phyloP scores from a whole-genome alignment of 2,113 vertebrate genomes.

The Sphyrna mokarran region DNA sequence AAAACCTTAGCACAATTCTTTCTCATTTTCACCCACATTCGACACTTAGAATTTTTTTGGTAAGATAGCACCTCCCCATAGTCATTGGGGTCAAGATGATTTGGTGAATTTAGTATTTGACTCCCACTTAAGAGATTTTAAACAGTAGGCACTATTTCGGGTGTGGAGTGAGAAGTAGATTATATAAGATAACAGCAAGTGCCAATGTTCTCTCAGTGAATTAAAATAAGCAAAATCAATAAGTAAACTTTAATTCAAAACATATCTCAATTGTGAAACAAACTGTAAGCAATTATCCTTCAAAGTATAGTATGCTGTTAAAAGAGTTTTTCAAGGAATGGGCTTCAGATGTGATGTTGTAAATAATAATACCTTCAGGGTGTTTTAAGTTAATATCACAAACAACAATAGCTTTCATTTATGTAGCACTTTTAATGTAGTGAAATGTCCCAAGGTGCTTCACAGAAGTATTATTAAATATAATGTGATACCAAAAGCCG shows the following conservation, averaged over 20 bases:
- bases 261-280: not conserved
- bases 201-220: not conserved
- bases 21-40: too few species aligned
- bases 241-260: not conserved
- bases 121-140: not conserved
- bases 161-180: not conserved
- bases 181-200: not conserved
- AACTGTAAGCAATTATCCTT: not conserved
- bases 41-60: too few species aligned
- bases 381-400: not conserved
- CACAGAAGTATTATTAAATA: not conserved
- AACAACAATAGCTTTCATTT: not conserved
- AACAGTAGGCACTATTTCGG: not conserved
- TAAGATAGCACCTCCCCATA: not conserved
- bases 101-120: slow-evolving; percentile 8
- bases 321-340: not conserved
- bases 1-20: too few species aligned
- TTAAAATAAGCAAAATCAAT: slow-evolving; percentile 2
- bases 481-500: not conserved
- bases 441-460: not conserved
- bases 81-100: not conserved
- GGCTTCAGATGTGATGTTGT: not conserved
- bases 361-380: not conserved
- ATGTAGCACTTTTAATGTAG: not conserved
- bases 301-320: not conserved